Evolutionary conservation across 1,140 invertebrate species (phyloP), one percentile per base, ranked within the genome.

Genomic region (Andrena cerasifolii): DNA sequence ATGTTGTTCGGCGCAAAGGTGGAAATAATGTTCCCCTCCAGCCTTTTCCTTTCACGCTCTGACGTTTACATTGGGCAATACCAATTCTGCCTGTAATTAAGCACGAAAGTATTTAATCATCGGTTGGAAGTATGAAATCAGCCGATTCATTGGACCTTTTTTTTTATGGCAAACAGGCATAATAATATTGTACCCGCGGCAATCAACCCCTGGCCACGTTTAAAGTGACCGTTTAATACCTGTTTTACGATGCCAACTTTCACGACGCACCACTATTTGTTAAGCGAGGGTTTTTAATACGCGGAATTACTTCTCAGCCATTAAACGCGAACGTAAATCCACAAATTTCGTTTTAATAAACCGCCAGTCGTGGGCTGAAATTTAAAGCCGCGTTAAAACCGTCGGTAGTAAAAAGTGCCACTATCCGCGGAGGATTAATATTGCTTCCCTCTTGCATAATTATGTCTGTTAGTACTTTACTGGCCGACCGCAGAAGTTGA

Each of bases 291-390:
- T 49, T 49, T 49, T 49, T 49, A n/a, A n/a, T n/a, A 49, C 16
- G 33, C 8, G 56, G 18, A 59, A 21, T 59, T 59, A 59, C 33
- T 36, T 8, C 16, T 0, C 31, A 26, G 54, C 28, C 54, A n/a
- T 58, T 58, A 33, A 58, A 33, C 0, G 28, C 16, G n/a, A 2
- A 18, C 31, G n/a, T 59, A 59, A 59, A n/a, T 59, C 31, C 7
- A 28, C 33, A 21, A 59, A 59, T 59, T 59, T 59, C 31, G 36
- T 58, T 58, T 58, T 58, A 33, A 58, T 33, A 58, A 58, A 58
- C 56, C 56, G 16, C 31, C 56, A 18, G 1, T 18, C 56, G 56
- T 8, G 56, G 36, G 31, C 31, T 59, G 28, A 21, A 59, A 59
- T 36, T 59, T 59, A 59, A 59, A 21, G 36, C 56, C 33, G 31